These are phyloP conservation scores for Drosophila ustulata DNA, from an alignment of 2,888 invertebrate species.

Conservation along the genomic window DNA sequence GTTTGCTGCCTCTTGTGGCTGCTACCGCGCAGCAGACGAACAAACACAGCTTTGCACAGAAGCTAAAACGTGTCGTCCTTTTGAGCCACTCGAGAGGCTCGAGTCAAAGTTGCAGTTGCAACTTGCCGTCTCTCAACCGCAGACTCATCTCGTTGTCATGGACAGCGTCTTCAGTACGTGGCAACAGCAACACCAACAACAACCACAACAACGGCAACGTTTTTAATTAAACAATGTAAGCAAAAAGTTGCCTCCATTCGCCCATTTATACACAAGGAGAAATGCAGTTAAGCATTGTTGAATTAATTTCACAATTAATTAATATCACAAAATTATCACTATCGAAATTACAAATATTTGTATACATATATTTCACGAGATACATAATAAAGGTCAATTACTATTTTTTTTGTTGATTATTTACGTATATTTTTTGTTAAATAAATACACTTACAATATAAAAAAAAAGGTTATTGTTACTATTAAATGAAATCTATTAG, in stretches of 20 bases:
- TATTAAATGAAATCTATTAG: background rate
- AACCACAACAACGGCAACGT: constrained; percentile 51
- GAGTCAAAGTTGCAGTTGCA: constrained; percentile 26
- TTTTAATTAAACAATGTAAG: constrained; percentile 84
- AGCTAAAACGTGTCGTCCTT: constrained; percentile 81
- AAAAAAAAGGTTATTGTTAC: too few species aligned
- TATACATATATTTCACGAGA: too few species aligned
- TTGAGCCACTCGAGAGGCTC: constrained; percentile 67
- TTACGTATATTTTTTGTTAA: background rate
- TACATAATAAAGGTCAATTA: too few species aligned
- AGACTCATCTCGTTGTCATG: constrained; percentile 65
- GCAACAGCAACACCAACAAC: constrained; percentile 43
- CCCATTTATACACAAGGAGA: constrained; percentile 19
- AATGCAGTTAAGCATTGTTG: background rate
- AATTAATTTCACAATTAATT: background rate
- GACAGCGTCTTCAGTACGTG: constrained; percentile 69
- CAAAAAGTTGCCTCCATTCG: constrained; percentile 40
- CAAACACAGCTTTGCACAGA: constrained; percentile 73
- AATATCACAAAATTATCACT: too few species aligned
- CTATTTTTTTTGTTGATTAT: background rate
- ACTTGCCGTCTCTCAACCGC: constrained; percentile 29
- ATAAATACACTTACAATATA: background rate
- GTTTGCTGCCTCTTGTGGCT: constrained; percentile 50
- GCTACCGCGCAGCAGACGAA: constrained; percentile 52
- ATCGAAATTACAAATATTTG: background rate